phyloP scores from a whole-genome alignment of 2,797 vertebrate species.

The Gadopsis bispinosus region DNA sequence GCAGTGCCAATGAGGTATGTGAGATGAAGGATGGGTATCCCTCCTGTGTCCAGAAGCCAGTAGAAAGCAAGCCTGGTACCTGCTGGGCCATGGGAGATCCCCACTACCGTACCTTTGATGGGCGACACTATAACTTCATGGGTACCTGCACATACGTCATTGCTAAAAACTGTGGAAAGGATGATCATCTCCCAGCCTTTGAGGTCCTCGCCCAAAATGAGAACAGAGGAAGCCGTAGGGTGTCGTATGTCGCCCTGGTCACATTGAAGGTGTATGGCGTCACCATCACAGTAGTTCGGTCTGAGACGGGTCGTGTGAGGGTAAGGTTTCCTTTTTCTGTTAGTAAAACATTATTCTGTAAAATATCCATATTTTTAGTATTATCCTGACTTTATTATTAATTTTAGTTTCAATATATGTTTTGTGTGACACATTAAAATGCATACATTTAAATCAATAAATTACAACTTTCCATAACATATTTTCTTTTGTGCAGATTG shows the following conservation, averaged over 20 bases:
- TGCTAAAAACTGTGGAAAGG: slow-evolving; percentile 76
- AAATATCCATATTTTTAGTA: background rate
- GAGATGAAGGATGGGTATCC: slow-evolving; percentile 50
- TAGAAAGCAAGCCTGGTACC: slow-evolving; percentile 17
- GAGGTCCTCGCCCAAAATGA: slow-evolving; percentile 81
- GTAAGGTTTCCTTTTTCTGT: slow-evolving; percentile 66
- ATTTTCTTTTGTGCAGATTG: slow-evolving; percentile 66
- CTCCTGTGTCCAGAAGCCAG: slow-evolving; percentile 62
- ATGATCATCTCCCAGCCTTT: slow-evolving; percentile 73
- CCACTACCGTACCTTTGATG: slow-evolving; percentile 84
- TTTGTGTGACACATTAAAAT: slow-evolving; percentile 6
- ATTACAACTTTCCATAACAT: background rate
- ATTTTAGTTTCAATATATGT: background rate
- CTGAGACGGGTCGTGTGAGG: slow-evolving; percentile 78
- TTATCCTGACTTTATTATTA: background rate
- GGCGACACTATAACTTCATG: slow-evolving; percentile 78
- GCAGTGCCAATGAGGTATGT: slow-evolving; percentile 30
- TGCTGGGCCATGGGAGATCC: slow-evolving; percentile 84
- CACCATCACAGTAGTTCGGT: slow-evolving; percentile 73
- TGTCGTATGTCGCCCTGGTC: slow-evolving; percentile 77
- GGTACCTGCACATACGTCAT: slow-evolving; percentile 83
- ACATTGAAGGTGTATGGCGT: slow-evolving; percentile 73
- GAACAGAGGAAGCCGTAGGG: slow-evolving; percentile 72
- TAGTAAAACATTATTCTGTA: background rate
- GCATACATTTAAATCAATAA: background rate